phyloP scores from a whole-genome alignment of 92 coral and sea anemone species.

The Scolanthus callimorphus region DNA sequence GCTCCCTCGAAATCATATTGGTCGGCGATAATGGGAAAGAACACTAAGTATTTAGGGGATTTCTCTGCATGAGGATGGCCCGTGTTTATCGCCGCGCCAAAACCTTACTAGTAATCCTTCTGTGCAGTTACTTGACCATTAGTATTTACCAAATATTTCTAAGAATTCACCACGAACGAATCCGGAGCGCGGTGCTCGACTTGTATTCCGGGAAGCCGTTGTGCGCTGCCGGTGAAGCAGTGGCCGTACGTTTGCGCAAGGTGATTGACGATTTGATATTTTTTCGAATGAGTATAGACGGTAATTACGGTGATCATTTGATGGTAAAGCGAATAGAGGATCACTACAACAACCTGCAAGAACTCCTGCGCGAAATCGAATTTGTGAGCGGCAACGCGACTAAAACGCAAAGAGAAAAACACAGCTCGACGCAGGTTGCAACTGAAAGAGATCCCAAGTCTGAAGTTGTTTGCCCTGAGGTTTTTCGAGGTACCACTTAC shows the following conservation, averaged over 20 bases:
- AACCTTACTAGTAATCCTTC: slow-evolving; percentile 19
- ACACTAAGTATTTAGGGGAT: no score
- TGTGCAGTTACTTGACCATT: slow-evolving; percentile 32
- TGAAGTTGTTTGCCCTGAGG: slow-evolving; percentile 74
- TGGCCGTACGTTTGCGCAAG: slow-evolving; percentile 34
- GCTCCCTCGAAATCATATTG: no score
- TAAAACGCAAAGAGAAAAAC: neutral
- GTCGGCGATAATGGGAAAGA: no score
- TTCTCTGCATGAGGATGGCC: no score
- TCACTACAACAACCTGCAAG: slow-evolving; percentile 72
- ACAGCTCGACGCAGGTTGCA: neutral
- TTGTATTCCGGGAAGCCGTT: slow-evolving; percentile 46
- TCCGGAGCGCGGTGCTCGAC: slow-evolving; percentile 13
- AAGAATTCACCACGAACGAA: slow-evolving; percentile 27
- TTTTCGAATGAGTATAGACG: slow-evolving; percentile 56
- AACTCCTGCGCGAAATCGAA: slow-evolving; percentile 67
- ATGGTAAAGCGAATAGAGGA: slow-evolving; percentile 61
- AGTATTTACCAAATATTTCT: slow-evolving; percentile 42
- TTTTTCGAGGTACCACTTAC: slow-evolving; percentile 60
- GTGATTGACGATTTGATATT: slow-evolving; percentile 54
- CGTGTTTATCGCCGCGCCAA: slow-evolving; percentile 46
- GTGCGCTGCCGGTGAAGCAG: slow-evolving; percentile 49
- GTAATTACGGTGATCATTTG: slow-evolving; percentile 48
- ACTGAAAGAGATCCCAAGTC: slow-evolving; percentile 9
- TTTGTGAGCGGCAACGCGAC: slow-evolving; percentile 34